phyloP scores from a whole-genome alignment of 2,797 vertebrate genomes.

The Takifugu rubripes region DNA sequence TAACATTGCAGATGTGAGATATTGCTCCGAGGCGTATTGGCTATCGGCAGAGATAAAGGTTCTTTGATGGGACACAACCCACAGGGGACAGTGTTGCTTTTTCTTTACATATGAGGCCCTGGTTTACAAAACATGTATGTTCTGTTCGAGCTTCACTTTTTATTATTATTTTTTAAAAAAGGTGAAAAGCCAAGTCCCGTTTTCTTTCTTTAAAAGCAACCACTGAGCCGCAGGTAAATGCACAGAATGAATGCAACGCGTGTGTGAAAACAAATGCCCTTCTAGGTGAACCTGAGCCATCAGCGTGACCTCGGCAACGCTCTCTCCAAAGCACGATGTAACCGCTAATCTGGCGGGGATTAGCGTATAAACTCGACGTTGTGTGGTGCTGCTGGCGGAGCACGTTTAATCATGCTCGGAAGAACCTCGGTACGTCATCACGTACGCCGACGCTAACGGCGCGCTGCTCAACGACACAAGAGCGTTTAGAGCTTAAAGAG shows the following conservation, averaged over 20 bases:
- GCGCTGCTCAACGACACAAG: too few relatives aligned
- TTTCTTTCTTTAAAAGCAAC: not conserved
- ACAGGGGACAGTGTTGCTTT: not conserved
- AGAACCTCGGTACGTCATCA: too few relatives aligned
- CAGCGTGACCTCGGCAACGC: not conserved
- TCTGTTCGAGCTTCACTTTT: not conserved
- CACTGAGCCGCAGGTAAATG: too few relatives aligned
- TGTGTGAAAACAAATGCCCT: too few relatives aligned
- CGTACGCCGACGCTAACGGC: too few relatives aligned
- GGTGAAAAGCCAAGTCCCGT: not conserved
- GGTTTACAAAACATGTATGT: conserved; percentile 1
- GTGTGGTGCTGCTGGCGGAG: too few relatives aligned
- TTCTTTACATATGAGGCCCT: conserved; percentile 6
- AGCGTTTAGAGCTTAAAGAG: not conserved
- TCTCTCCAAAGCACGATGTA: not conserved
- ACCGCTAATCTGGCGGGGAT: too few relatives aligned
- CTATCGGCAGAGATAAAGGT: conserved; percentile 29
- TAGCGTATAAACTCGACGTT: too few relatives aligned
- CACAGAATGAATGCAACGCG: too few relatives aligned
- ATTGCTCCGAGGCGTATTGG: conserved; percentile 22
- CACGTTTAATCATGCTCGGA: too few relatives aligned
- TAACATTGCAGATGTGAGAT: conserved; percentile 40
- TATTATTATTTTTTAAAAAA: too few relatives aligned
- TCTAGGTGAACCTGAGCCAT: not conserved
- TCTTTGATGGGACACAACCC: conserved; percentile 19